Base-by-base conservation (phyloP, 2,113 vertebrate genomes). In the Channa maculata region DNA sequence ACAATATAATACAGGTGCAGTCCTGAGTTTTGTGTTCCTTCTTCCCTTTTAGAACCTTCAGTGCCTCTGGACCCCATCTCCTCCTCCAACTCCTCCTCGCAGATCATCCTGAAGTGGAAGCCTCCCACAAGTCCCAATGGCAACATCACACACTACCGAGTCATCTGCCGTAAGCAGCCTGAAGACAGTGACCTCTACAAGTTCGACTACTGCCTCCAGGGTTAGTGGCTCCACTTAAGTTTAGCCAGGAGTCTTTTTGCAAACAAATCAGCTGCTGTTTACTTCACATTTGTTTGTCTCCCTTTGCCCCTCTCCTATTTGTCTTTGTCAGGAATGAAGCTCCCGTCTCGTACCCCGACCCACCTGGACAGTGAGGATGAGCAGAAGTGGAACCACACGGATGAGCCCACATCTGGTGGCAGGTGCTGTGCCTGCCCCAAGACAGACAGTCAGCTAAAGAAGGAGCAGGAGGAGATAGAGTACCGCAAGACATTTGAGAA, bases 81-180 rank as follows among this genome's bases (percentile, higher is more conserved):
- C 0, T 95, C 96, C 33, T 98, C 98, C 60, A 98, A 97, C 87
- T 97, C 97, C 3, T 97, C 98, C 0, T 97, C 97, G 38, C 96
- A 98, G 93, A 98, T 99, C 78, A 96, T 96, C 61, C 80, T 99
- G 72, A 99, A 98, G 89, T 99, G 98, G 98, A 99, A 98, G 54
- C 95, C 96, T 0, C 98, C 98, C 55, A 95, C 95, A 0, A 96
- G 96, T 78, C 97, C 97, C 79, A 99, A 99, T 0, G 98, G 98
- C 9, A 99, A 99, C 92, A 96, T 99, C 92, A 99, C 97, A 0
- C 96, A 99, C 93, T 99, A 99, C 91, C 87, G 96, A 79, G 96
- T 99, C 36, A 95, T 91, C 88, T 99, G 96, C 93, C 94, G 95
- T 72, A 93, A 96, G 88, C 97, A 99, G 90, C 74, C 83, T 0